A percentile compares a stretch with the other conserved stretches of the same genome.
Evolutionary conservation across 1,140 invertebrate genomes (phyloP).

Genomic region (Nephila pilipes): DNA sequence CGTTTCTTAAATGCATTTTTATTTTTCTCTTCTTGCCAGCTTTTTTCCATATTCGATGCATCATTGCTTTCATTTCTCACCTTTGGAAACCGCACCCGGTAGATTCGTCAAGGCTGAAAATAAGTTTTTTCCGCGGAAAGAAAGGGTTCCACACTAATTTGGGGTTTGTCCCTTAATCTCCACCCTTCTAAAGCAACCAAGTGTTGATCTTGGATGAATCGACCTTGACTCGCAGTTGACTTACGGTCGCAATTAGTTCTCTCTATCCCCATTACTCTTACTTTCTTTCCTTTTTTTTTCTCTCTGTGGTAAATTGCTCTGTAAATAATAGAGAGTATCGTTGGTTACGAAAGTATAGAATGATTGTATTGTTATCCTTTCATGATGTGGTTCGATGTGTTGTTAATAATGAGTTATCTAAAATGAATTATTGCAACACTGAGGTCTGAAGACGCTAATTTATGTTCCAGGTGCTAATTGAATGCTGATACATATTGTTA

Average conservation of each 20-base stretch:
- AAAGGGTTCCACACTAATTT: slow-evolving; percentile 47
- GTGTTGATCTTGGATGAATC: slow-evolving; percentile 27
- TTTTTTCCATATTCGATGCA: slow-evolving; percentile 5
- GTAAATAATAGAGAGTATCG: too few relatives aligned
- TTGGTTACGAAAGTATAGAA: too few relatives aligned
- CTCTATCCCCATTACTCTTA: background rate
- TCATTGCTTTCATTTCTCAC: slow-evolving; percentile 52
- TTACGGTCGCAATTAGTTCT: slow-evolving; percentile 34
- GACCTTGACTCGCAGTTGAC: slow-evolving; percentile 49
- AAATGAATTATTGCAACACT: too few relatives aligned
- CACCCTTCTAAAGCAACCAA: slow-evolving; percentile 6
- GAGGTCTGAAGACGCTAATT: too few relatives aligned
- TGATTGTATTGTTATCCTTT: too few relatives aligned
- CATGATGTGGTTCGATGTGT: too few relatives aligned
- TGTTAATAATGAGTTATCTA: too few relatives aligned
- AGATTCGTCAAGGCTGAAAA: slow-evolving; percentile 58
- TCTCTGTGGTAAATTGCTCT: background rate
- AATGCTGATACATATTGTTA: too few relatives aligned
- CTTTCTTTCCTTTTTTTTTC: background rate
- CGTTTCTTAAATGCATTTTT: slow-evolving; percentile 16
- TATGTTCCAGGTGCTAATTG: too few relatives aligned
- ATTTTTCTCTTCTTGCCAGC: background rate
- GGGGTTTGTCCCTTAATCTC: slow-evolving; percentile 42
- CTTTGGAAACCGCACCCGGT: slow-evolving; percentile 59
- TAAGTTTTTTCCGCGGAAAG: slow-evolving; percentile 4